A percentile compares a stretch with the other conserved stretches of the same genome.
These are phyloP conservation scores for Anser cygnoides DNA, from an alignment of 2,113 vertebrate genomes.

Conservation along the genomic window DNA sequence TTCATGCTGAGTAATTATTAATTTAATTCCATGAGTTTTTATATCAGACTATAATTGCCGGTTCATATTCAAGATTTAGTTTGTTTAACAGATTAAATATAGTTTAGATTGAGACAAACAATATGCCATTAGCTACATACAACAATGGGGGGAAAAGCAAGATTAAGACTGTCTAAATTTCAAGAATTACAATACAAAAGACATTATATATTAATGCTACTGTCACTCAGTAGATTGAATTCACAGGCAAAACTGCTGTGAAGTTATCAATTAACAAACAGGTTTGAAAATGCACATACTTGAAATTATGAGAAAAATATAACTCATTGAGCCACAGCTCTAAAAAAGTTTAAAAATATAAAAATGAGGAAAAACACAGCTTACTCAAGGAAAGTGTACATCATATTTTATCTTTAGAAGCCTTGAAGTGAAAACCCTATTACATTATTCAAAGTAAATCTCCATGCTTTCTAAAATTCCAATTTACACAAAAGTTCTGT, in stretches of 20 bases:
- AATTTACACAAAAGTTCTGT: background rate
- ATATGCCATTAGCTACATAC: background rate
- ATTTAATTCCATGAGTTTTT: background rate
- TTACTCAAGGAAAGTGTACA: background rate
- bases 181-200: background rate
- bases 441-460: background rate
- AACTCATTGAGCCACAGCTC: background rate
- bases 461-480: background rate
- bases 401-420: background rate
- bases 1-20: background rate
- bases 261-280: background rate
- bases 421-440: background rate
- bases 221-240: background rate
- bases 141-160: background rate
- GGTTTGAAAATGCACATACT: background rate
- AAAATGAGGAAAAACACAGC: background rate
- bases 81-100: background rate
- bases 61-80: background rate
- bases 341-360: background rate
- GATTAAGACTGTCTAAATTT: background rate
- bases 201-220: background rate
- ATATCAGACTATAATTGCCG: background rate
- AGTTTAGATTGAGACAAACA: background rate
- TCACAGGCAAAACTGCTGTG: background rate
- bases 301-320: background rate